Base-by-base conservation (phyloP, 2,888 invertebrate species). In the Iselma pallidipennis region DNA sequence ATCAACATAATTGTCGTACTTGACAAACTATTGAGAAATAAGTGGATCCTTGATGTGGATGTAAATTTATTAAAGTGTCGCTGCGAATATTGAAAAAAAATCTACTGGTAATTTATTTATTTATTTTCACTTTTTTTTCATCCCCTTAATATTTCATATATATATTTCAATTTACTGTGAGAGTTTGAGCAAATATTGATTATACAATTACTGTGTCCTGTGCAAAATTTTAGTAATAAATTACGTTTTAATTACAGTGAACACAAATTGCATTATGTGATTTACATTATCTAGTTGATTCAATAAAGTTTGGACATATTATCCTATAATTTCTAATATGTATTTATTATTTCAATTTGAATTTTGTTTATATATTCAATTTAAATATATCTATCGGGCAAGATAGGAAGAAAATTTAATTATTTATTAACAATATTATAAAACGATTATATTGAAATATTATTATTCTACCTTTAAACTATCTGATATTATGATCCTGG, bases 191-290 rank as follows among this genome's bases (percentile, higher is more conserved):
- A 61, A 61, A 67, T 66, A 66, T 64, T 65, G 63, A 66, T 70
- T 67, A 59, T 59, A 66, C 66, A 63, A 63, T 66, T 66, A 58
- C 62, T 57, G 66, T 63, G 60, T 64, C 66, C 60, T 55, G 62
- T 59, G 66, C 63, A 67, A 68, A 66, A 68, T 68, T 70, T 42
- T 55, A 57, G 65, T 61, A 64, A 65, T 68, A 70, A 70, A 70
- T 70, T 68, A 61, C 59, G 52, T 67, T 68, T 70, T 70, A 70
- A 70, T 67, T 70, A 67, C 66, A 61, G 58, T 61, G 45, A 65
- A 66, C 60, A 68, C 67, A 66, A 66, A 70, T 67, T 67, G 60
- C 61, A 63, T 65, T 58, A 66, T 61, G 65, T 59, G 61, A 66
- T 66, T 67, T 56, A 63, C 63, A 67, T 67, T 68, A 70, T 68